Conservation (phyloP, 2,797 vertebrate species). For the Diglossa cyanea region DNA sequence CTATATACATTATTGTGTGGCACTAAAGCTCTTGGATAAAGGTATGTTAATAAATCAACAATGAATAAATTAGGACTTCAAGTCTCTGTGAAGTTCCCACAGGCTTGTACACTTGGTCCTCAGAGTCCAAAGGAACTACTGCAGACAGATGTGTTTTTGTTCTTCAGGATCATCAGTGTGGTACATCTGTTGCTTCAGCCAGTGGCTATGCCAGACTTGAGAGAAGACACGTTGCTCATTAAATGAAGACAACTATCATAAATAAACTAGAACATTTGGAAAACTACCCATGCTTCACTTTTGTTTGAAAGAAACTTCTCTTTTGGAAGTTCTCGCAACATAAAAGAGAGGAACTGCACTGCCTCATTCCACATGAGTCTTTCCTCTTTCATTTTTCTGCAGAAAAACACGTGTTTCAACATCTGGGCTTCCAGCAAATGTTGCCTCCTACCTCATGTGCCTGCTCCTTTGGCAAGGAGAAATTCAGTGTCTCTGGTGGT, state of each 20-base stretch:
- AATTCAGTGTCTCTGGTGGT: not conserved
- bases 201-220: slow-evolving; percentile 20
- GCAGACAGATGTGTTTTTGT: slow-evolving; percentile 51
- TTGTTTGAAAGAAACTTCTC: slow-evolving; percentile 8
- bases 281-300: not conserved
- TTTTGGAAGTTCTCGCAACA: not conserved
- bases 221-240: slow-evolving; percentile 44
- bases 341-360: not conserved
- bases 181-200: slow-evolving; percentile 60
- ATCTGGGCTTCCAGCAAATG: not conserved
- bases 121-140: slow-evolving; percentile 28
- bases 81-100: slow-evolving; percentile 22
- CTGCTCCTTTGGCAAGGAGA: not conserved
- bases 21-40: slow-evolving; percentile 3
- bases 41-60: slow-evolving; percentile 58
- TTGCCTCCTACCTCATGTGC: not conserved
- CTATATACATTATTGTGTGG: not conserved
- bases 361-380: not conserved
- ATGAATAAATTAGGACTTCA: slow-evolving; percentile 50
- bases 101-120: slow-evolving; percentile 19
- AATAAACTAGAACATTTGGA: slow-evolving; percentile 44
- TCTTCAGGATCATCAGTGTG: slow-evolving; percentile 1
- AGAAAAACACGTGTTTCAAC: not conserved
- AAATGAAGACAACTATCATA: slow-evolving; percentile 48
- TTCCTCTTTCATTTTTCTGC: not conserved